Evolutionary conservation across 2,797 vertebrate genomes (phyloP), one percentile per base, ranked within the genome.

Genomic region (Danionella dracula): DNA sequence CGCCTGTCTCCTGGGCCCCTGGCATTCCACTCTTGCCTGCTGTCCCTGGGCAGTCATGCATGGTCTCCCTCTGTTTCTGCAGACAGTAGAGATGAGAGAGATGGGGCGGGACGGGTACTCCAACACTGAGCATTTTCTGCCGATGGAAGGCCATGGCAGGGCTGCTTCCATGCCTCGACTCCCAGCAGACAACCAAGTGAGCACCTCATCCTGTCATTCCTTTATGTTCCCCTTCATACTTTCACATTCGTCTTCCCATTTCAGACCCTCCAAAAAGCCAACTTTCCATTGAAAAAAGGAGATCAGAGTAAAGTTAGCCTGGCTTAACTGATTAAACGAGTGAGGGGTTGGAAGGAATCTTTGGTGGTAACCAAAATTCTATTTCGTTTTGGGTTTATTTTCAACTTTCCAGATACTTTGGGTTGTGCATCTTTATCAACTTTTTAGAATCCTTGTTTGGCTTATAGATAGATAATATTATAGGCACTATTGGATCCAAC

Each of bases 181-280:
- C 78, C 93, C 94, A n/a, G 94, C 93, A 40, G 93, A 96, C 84
- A 94, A 95, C 90, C 95, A 98, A 95, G 94, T 98, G 92, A 96
- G 93, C 85, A 86, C 87, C 87, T 88, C 87, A 84, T 83, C 84
- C 81, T 84, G 81, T 85, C 84, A 81, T 79, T 71, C 74, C 61
- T 70, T 45, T 41, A 16, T 68, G 64, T 71, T 55, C 70, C 13
- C 48, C 35, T 56, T 19, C 16, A 27, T 51, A 62, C 53, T 65
- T 49, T 20, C 72, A 57, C 78, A 69, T 81, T 38, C 70, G 27
- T 70, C 49, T 62, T 64, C 49, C 38, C 17, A 49, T 35, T 67
- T 53, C 56, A 20, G 41, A 20, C 31, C 20, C 34, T 34, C 20
- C 51, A 27, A 40, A 56, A 38, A 40, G 12, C 10, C 32, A 41